phyloP scores from a whole-genome alignment of 2,113 vertebrate genomes.

The Elaphurus davidianus region DNA sequence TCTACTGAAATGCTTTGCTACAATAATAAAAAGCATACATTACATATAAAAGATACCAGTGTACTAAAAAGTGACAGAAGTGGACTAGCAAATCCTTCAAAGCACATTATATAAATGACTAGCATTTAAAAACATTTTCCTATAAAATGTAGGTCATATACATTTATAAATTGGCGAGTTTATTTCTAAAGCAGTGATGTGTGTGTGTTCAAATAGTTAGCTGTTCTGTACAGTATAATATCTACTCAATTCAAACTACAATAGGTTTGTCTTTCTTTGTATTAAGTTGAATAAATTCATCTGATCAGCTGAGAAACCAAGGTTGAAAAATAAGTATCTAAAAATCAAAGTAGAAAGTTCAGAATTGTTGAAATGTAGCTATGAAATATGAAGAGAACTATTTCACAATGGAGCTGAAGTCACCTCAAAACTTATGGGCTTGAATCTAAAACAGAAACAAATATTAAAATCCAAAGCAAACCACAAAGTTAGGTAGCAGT shows the following conservation, averaged over 20 bases:
- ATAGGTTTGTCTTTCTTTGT: conserved; percentile 80
- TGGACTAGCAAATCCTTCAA: conserved; percentile 88
- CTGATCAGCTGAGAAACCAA: conserved; percentile 77
- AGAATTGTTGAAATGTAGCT: conserved; percentile 77
- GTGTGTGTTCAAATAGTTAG: conserved; percentile 82
- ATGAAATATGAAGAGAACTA: conserved; percentile 78
- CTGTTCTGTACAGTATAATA: conserved; percentile 83
- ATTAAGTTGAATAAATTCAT: conserved; percentile 81
- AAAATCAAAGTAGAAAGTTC: conserved; percentile 78
- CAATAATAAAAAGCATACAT: conserved; percentile 95
- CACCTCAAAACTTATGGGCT: conserved; percentile 74
- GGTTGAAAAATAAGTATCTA: conserved; percentile 78
- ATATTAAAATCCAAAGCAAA: conserved; percentile 72
- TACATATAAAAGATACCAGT: conserved; percentile 95
- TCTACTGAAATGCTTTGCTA: conserved; percentile 93
- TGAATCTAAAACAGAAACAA: conserved; percentile 70
- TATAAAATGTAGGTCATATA: conserved; percentile 89
- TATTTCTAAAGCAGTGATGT: conserved; percentile 82
- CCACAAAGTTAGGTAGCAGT: conserved; percentile 73
- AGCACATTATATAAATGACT: conserved; percentile 89
- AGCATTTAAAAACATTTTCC: conserved; percentile 88
- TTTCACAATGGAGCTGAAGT: conserved; percentile 77
- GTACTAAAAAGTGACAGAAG: conserved; percentile 90
- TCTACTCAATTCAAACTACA: conserved; percentile 81
- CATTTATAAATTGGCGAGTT: conserved; percentile 83